Evolutionary conservation across 2,113 vertebrate genomes (phyloP).

Genomic region (Cebidichthys violaceus): DNA sequence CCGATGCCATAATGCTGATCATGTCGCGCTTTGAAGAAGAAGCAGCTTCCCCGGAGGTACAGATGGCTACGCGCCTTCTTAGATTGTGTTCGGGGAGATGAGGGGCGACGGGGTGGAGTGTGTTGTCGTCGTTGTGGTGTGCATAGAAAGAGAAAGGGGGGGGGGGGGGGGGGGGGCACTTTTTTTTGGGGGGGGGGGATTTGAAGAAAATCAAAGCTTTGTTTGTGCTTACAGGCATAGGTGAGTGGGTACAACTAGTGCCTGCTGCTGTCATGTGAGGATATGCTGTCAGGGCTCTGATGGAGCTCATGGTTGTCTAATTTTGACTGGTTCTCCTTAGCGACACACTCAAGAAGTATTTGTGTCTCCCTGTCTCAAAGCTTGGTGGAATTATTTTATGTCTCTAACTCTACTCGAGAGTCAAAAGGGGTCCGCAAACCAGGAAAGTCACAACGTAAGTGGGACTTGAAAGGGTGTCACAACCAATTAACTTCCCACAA

Average conservation of each 20-base stretch:
- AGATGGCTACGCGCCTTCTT: slow-evolving; percentile 72
- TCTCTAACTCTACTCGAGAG: slow-evolving; percentile 11
- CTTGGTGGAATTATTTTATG: slow-evolving; percentile 33
- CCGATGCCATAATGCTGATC: slow-evolving; percentile 72
- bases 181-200: slow-evolving; percentile 45
- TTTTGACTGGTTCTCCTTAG: slow-evolving; percentile 66
- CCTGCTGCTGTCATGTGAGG: slow-evolving; percentile 64
- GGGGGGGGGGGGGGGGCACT: not conserved
- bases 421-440: slow-evolving; percentile 48
- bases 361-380: slow-evolving; percentile 54
- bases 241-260: slow-evolving; percentile 75
- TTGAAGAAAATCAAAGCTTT: slow-evolving; percentile 74
- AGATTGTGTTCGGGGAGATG: slow-evolving; percentile 67
- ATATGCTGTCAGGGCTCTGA: slow-evolving; percentile 64
- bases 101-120: slow-evolving; percentile 48
- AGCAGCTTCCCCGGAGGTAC: slow-evolving; percentile 71
- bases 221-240: slow-evolving; percentile 73
- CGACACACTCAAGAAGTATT: slow-evolving; percentile 52
- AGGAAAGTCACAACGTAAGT: slow-evolving; percentile 35
- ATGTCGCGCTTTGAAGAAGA: slow-evolving; percentile 76
- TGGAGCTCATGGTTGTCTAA: slow-evolving; percentile 69
- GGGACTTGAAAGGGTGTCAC: slow-evolving; percentile 53
- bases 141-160: not conserved
- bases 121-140: slow-evolving; percentile 36
- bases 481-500: slow-evolving; percentile 49